Conservation (phyloP, 2,113 vertebrate genomes). For the Oncorhynchus keta region DNA sequence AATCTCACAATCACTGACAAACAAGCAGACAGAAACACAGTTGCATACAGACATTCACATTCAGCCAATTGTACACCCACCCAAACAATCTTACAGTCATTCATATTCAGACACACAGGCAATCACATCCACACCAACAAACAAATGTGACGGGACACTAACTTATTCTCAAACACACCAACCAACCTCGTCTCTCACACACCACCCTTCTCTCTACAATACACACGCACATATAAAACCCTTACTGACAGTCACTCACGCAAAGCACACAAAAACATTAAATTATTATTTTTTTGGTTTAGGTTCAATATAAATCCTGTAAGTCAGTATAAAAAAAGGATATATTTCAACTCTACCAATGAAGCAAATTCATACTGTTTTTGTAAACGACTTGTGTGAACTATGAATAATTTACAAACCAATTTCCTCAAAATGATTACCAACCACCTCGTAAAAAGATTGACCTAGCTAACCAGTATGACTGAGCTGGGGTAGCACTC, state of each 20-base stretch:
- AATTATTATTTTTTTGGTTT: constrained; percentile 69
- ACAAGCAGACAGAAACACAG: constrained; percentile 8
- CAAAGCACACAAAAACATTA: constrained; percentile 3
- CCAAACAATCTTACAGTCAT: not conserved
- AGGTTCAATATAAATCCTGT: constrained; percentile 70
- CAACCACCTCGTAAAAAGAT: constrained; percentile 46
- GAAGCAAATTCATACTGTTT: constrained; percentile 49
- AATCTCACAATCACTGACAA: not conserved
- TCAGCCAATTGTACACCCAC: not conserved
- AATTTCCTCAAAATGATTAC: constrained; percentile 47
- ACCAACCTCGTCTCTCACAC: not conserved
- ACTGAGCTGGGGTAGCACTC: not conserved
- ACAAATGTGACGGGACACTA: not conserved
- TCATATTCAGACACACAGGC: not conserved
- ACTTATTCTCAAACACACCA: not conserved
- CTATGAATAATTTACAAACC: constrained; percentile 49
- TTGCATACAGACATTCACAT: constrained; percentile 4
- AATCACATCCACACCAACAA: constrained; percentile 2
- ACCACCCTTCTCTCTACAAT: constrained; percentile 5
- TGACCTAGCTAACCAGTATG: constrained; percentile 15
- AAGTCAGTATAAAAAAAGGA: constrained; percentile 43
- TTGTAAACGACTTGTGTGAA: constrained; percentile 62
- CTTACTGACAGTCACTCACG: not conserved
- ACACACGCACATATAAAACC: constrained; percentile 1
- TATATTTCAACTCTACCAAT: constrained; percentile 22